Evolutionary conservation across 2,113 vertebrate species (phyloP).

Genomic region (Otus sunia): DNA sequence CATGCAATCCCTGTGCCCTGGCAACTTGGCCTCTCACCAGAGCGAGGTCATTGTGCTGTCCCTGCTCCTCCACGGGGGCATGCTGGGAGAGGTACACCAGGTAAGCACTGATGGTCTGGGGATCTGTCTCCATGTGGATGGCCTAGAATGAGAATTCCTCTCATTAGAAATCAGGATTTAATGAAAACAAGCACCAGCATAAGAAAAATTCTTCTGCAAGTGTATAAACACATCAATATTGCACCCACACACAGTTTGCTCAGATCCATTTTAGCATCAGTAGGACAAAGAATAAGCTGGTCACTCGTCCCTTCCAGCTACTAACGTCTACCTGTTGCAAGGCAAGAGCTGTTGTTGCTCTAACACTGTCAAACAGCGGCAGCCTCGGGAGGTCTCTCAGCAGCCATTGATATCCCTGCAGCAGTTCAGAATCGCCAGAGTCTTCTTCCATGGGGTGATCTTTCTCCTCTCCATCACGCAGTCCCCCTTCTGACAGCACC

Average conservation of each 20-base stretch:
- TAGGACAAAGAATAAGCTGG: not conserved
- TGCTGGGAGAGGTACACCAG: constrained; percentile 96
- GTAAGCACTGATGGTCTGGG: constrained; percentile 95
- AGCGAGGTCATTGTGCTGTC: constrained; percentile 90
- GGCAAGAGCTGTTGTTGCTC: constrained; percentile 87
- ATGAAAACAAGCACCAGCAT: not conserved
- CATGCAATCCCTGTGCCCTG: not conserved
- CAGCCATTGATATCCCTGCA: constrained; percentile 94
- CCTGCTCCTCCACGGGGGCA: constrained; percentile 93
- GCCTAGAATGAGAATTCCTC: constrained; percentile 73
- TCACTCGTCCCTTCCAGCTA: not conserved
- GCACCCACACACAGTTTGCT: accelerated
- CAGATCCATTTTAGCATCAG: not conserved
- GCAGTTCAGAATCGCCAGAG: constrained; percentile 78
- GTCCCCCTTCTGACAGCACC: constrained; percentile 88
- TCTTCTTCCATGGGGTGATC: constrained; percentile 94
- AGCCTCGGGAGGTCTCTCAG: constrained; percentile 90
- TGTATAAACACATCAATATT: accelerated
- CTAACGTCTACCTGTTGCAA: constrained; percentile 86
- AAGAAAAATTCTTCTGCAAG: not conserved
- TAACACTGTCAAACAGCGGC: constrained; percentile 90
- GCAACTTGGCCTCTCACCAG: constrained; percentile 78
- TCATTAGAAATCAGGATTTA: not conserved
- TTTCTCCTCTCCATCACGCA: constrained; percentile 89
- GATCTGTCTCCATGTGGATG: constrained; percentile 97